Evolutionary conservation across 1,140 invertebrate genomes (phyloP), one percentile per base, ranked within the genome.

Genomic region (Globodera rostochiensis): DNA sequence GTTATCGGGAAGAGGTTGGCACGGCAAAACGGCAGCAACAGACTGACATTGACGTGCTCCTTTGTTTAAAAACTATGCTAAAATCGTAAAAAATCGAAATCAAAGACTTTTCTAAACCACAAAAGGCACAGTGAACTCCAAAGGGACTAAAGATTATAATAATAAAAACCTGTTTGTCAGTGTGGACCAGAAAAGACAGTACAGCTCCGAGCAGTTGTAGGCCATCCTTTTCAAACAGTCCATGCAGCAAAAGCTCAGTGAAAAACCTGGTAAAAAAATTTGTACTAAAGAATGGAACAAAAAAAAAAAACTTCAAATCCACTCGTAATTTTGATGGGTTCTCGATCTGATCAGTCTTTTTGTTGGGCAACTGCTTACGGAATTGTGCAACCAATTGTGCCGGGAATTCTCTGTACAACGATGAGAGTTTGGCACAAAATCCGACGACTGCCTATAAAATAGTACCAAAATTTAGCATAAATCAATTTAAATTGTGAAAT

Each of bases 1-100:
- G 95, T 95, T 91, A 96, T 98, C 91, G 98, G 96, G 91, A 97
- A 95, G 1, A 96, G 96, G 91, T 95, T 97, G 88, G 97, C 94
- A 83, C 94, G 94, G 90, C 96, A 97, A 90, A 98, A 98, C 76
- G 95, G 96, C 11, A 96, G 91, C 73, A 98, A 93, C 79, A 98
- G 96, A n/a, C 93, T 93, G 49, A 96, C 93, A 91, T 98, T 96
- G 83, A 94, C 94, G 86, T 97, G 95, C 80, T 96, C 95, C 5
- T 64, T 0, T 36, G 36, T 36, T 36, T 36, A 36, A 36, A 36
- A 36, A 36, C 36, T 36, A 2, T 36, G 36, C 3, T 36, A 36
- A 36, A 36, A 36, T 36, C 36, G 36, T 36, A 36, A 36, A 36
- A 36, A 36, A 36, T 36, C 3, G 36, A 36, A 36, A 36, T 25